Evolutionary conservation across 2,113 vertebrate genomes (phyloP), one percentile per base, ranked within the genome.

Genomic region (Fukomys damarensis): DNA sequence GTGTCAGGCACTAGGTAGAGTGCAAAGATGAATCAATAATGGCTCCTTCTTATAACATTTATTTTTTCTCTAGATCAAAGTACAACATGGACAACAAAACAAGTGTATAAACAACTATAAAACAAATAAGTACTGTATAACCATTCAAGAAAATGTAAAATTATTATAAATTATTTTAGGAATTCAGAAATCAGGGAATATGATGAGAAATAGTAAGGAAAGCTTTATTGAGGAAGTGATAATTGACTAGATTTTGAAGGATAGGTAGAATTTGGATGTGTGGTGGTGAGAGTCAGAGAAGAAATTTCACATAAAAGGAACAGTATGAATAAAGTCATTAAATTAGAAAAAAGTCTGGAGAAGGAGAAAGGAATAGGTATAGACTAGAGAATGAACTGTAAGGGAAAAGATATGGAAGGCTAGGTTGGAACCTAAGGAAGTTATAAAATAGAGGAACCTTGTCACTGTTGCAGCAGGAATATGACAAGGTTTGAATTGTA

Each of bases 21-120:
- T 83, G 94, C 22, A 95, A 95, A 93, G 35, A 74, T 85, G 19
- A 93, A 91, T 43, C 54, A 93, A 93, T 85, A 46, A 96, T 91
- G 74, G 41, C 61, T 94, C 24, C 32, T 91, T 5, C 63, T 86
- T 88, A 2, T 82, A 88, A 59, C 79, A 91, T 85, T 77, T 87
- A 65, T 82, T 86, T 90, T 93, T 93, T 84, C 52, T 96, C 14
- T 92, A 94, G 19, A 76, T 68, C 22, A 91, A 88, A 96, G 24
- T 79, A 61, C 41, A 91, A 11, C 54, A 54, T 24, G 46, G 41
- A 84, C 8, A 96, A 58, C 0, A 87, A 86, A 52, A n/a, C 41
- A 93, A 86, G 28, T 74, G 43, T 16, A 85, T 10, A 96, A 87
- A 93, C 28, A 76, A 3, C 70, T 92, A 66, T 43, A 85, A 85